Percentiles rank a stretch among this genome's conserved stretches.
These are phyloP conservation scores for Lissocephala sabroskyi DNA, from an alignment of 2,888 invertebrate species.

Conservation along the genomic window DNA sequence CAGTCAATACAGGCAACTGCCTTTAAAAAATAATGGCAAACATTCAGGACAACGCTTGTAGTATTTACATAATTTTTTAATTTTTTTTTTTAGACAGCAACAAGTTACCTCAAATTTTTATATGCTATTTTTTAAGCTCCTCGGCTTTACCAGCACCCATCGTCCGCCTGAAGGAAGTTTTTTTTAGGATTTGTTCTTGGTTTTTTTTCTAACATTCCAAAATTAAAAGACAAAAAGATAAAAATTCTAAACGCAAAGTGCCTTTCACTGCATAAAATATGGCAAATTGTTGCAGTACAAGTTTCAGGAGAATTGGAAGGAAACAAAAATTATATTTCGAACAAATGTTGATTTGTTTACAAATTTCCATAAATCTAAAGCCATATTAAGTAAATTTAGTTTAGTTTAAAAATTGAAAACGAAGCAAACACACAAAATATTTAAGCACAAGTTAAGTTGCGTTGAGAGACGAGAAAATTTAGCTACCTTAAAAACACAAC, in stretches of 20 bases:
- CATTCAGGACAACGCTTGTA: too few relatives aligned
- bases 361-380: constrained; percentile 32
- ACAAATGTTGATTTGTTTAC: constrained; percentile 1
- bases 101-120: constrained; percentile 66
- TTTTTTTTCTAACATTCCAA: neutral
- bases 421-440: too few relatives aligned
- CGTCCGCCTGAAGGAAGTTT: too few relatives aligned
- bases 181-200: constrained; percentile 19
- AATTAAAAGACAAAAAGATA: constrained; percentile 18
- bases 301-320: constrained; percentile 9
- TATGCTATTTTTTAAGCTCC: constrained; percentile 14
- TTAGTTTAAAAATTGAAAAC: constrained; percentile 20
- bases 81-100: constrained; percentile 46
- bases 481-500: constrained; percentile 13
- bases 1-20: neutral
- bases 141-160: constrained; percentile 4
- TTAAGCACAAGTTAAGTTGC: constrained; percentile 16
- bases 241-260: too few relatives aligned
- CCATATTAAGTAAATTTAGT: constrained; percentile 44
- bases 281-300: constrained; percentile 1
- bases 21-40: too few relatives aligned
- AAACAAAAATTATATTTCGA: constrained; percentile 11
- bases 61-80: neutral
- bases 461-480: constrained; percentile 11
- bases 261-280: constrained; percentile 16